Percentiles rank a stretch among this genome's conserved stretches.
Evolutionary conservation across 2,797 vertebrate genomes (phyloP).

Genomic region (Hephaestus fuliginosus): DNA sequence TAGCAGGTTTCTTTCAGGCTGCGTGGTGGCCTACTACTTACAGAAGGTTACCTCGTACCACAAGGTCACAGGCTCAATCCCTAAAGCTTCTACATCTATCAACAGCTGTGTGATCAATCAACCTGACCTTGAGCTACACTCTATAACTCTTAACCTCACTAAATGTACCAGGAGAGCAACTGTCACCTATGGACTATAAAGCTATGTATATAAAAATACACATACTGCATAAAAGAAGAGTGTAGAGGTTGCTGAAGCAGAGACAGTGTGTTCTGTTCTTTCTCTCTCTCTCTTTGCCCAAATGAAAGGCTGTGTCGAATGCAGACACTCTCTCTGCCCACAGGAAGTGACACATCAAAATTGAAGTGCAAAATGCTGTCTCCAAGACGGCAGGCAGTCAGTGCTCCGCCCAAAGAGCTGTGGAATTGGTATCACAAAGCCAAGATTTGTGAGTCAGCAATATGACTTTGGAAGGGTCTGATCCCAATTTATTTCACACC

Average conservation of each 20-base stretch:
- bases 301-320: neutral
- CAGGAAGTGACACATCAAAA: constrained; percentile 37
- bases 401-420: neutral
- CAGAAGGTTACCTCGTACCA: constrained; percentile 30
- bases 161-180: neutral
- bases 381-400: constrained; percentile 2
- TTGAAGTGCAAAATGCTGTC: neutral
- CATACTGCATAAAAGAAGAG: neutral
- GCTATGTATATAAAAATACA: neutral
- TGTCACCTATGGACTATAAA: neutral
- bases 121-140: constrained; percentile 23
- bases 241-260: neutral
- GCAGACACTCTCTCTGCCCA: constrained; percentile 21
- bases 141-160: neutral
- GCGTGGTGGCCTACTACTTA: constrained; percentile 19
- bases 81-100: constrained; percentile 42
- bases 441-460: constrained; percentile 36
- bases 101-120: constrained; percentile 52
- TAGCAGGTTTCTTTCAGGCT: constrained; percentile 23
- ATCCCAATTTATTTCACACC: neutral
- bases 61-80: constrained; percentile 38
- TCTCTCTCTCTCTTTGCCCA: neutral
- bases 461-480: neutral
- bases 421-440: neutral
- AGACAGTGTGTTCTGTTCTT: neutral